Conservation (phyloP, 1,140 invertebrate species). For the Augochlora pura region DNA sequence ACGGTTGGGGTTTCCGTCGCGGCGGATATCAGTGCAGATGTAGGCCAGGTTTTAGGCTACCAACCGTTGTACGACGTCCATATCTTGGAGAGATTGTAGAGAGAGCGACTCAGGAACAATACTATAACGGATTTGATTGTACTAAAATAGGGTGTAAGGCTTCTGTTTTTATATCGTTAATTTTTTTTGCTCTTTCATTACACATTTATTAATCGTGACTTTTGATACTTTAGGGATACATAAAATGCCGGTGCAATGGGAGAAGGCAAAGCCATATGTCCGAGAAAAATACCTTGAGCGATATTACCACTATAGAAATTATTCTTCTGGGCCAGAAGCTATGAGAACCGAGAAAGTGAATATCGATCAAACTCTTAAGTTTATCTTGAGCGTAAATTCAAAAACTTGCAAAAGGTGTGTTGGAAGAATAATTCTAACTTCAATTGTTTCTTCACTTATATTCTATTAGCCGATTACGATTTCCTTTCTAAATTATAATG, state of each 20-base stretch:
- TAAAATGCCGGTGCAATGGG: slow-evolving; percentile 89
- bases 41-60: slow-evolving; percentile 92
- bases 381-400: slow-evolving; percentile 86
- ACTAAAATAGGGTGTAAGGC: slow-evolving; percentile 94
- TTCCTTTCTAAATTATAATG: background rate
- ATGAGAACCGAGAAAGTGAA: slow-evolving; percentile 86
- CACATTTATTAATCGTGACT: no score
- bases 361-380: slow-evolving; percentile 88
- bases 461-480: no score
- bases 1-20: slow-evolving; percentile 96
- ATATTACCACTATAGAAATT: slow-evolving; percentile 87
- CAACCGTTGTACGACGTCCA: slow-evolving; percentile 91
- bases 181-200: background rate
- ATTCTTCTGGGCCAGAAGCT: slow-evolving; percentile 83
- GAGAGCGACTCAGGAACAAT: slow-evolving; percentile 93
- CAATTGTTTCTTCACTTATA: no score
- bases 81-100: slow-evolving; percentile 97
- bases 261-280: slow-evolving; percentile 84
- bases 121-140: slow-evolving; percentile 96
- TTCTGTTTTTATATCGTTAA: background rate
- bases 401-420: slow-evolving; percentile 86
- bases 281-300: slow-evolving; percentile 87
- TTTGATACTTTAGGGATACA: slow-evolving; percentile 85
- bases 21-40: slow-evolving; percentile 98
- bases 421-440: background rate